These are phyloP conservation scores for Clamator glandarius DNA, from an alignment of 2,797 vertebrate genomes.

Conservation along the genomic window DNA sequence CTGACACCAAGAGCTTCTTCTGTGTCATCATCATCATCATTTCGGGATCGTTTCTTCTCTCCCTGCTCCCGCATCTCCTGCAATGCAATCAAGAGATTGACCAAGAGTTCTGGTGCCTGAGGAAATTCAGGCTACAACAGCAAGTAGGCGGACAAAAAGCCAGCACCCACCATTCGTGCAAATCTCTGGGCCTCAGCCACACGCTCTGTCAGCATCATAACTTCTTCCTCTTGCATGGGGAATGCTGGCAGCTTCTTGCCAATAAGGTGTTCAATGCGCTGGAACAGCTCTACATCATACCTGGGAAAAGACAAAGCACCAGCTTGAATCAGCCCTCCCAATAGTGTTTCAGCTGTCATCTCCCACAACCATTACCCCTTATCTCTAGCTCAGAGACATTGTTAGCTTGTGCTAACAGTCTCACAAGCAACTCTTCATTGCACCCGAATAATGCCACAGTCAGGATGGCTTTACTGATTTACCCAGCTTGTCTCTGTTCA, in stretches of 20 bases:
- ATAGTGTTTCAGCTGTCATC: neutral
- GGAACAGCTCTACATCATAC: conserved; percentile 97
- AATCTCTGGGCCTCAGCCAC: conserved; percentile 95
- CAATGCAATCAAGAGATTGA: neutral
- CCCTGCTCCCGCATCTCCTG: conserved; percentile 94
- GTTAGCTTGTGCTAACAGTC: neutral
- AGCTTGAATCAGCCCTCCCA: neutral
- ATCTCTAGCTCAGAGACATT: neutral
- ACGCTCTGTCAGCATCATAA: conserved; percentile 96
- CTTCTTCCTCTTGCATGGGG: conserved; percentile 93
- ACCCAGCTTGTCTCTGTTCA: neutral
- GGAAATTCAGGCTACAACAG: neutral
- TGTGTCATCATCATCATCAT: conserved; percentile 77
- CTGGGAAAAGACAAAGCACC: conserved; percentile 66
- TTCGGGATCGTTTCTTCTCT: conserved; percentile 87
- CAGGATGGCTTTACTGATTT: neutral
- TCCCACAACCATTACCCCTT: neutral
- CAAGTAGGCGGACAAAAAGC: neutral
- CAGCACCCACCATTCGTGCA: conserved; percentile 87
- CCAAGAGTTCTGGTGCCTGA: neutral
- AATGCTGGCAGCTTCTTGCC: conserved; percentile 96
- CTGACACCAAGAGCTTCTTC: conserved; percentile 80
- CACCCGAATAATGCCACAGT: neutral
- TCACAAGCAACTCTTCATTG: neutral
- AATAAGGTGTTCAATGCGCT: conserved; percentile 93